Percentiles rank a stretch among this genome's conserved stretches.
phyloP scores from a whole-genome alignment of 2,797 vertebrate genomes.

The Liparis tanakae region DNA sequence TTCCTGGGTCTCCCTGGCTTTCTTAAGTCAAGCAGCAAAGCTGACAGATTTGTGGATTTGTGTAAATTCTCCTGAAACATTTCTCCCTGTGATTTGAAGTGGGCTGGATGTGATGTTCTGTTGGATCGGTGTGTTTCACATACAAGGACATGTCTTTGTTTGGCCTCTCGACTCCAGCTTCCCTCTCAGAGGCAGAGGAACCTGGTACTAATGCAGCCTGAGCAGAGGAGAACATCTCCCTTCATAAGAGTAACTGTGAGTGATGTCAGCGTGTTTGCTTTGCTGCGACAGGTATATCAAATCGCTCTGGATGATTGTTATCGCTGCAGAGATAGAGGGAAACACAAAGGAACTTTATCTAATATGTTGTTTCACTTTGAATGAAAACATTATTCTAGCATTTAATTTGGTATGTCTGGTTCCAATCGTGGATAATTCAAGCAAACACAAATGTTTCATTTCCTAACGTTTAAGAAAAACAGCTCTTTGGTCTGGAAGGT shows the following conservation, averaged over 20 bases:
- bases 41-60: conserved; percentile 50
- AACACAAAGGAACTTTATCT: conserved; percentile 50
- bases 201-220: background rate
- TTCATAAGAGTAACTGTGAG: conserved; percentile 10
- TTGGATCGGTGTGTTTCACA: conserved; percentile 13
- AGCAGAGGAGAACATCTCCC: conserved; percentile 14
- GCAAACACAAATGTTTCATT: conserved; percentile 75
- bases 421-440: conserved; percentile 75
- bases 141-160: conserved; percentile 1
- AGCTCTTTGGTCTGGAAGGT: conserved; percentile 60
- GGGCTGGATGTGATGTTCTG: background rate
- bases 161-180: background rate
- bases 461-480: conserved; percentile 74
- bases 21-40: conserved; percentile 45
- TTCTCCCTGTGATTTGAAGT: conserved; percentile 42
- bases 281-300: conserved; percentile 42
- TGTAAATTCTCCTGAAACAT: conserved; percentile 17
- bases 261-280: conserved; percentile 37
- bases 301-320: conserved; percentile 30
- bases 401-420: conserved; percentile 74
- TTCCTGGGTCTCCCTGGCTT: conserved; percentile 51
- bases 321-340: conserved; percentile 22
- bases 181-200: background rate
- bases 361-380: conserved; percentile 65
- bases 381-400: conserved; percentile 62